These are phyloP conservation scores for Artemia sinica DNA, from an alignment of 2,888 invertebrate genomes.

Conservation along the genomic window DNA sequence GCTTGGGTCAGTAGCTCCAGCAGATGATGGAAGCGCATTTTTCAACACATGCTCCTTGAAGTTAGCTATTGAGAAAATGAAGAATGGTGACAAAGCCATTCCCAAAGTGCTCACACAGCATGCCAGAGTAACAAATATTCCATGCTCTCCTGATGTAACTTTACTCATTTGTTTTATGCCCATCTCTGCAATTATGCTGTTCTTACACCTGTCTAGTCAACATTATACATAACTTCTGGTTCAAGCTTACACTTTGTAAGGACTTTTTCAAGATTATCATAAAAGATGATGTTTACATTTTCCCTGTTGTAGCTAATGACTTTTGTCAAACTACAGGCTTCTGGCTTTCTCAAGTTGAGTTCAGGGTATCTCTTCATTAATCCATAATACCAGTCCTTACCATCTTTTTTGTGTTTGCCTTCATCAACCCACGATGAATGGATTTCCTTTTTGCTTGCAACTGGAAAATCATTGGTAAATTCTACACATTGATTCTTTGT, in stretches of 20 bases:
- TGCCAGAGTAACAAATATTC: slow-evolving; percentile 26
- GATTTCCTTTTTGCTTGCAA: too few relatives aligned
- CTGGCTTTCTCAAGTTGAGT: too few relatives aligned
- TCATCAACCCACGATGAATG: too few relatives aligned
- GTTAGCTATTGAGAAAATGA: slow-evolving; percentile 27
- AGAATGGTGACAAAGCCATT: slow-evolving; percentile 26
- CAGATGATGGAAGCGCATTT: slow-evolving; percentile 25
- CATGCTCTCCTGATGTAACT: slow-evolving; percentile 27
- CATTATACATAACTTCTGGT: slow-evolving; percentile 22
- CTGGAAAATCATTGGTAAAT: too few relatives aligned
- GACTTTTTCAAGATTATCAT: too few relatives aligned
- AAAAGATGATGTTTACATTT: slow-evolving; percentile 22
- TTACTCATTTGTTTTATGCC: slow-evolving; percentile 25
- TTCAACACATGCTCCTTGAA: slow-evolving; percentile 24
- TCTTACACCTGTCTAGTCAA: slow-evolving; percentile 24
- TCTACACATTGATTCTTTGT: too few relatives aligned
- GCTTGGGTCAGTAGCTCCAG: slow-evolving; percentile 24
- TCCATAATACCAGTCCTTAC: slow-evolving; percentile 18
- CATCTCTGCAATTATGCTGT: slow-evolving; percentile 22
- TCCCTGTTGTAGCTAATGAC: slow-evolving; percentile 26
- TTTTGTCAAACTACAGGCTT: neutral
- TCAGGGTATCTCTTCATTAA: slow-evolving; percentile 8
- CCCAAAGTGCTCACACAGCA: slow-evolving; percentile 27
- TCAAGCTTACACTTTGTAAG: too few relatives aligned
- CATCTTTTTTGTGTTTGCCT: too few relatives aligned